Evolutionary conservation across 2,113 vertebrate genomes (phyloP), one percentile per base, ranked within the genome.

Genomic region (Meriones unguiculatus): DNA sequence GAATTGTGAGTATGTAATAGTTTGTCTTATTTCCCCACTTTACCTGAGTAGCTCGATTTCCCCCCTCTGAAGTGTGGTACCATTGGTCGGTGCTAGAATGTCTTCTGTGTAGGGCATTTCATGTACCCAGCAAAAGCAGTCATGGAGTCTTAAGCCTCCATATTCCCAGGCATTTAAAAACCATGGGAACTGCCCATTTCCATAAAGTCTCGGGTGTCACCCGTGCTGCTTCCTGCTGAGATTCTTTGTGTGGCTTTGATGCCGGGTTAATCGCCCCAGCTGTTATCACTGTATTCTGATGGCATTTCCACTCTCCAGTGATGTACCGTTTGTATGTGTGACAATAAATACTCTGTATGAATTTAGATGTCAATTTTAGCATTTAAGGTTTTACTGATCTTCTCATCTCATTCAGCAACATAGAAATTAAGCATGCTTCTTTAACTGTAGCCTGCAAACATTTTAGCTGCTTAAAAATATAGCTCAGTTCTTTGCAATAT

Each of bases 351-450:
- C n/a, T n/a, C 86, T 70, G n/a, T 93, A 35, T 92, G 75, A 92
- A 8, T 73, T 89, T 59, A 92, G n/a, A 15, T 62, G 20, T 92
- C 80, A 62, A 67, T 87, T 95, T 90, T 90, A 94, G 28, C 10
- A 88, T 73, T 90, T 86, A n/a, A 59, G 67, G 46, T 67, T 78
- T 93, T 95, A 62, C 30, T 46, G 54, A 78, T 93, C 88, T 95
- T 87, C 82, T 95, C 11, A 2, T 93, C 93, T n/a, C 52, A 81
- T 54, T 89, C 13, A 76, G 30, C 18, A 76, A 8, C 52, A 65
- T 65, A 90, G 88, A 81, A 93, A 81, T 82, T 64, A 94, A 38
- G 32, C n/a, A 46, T 77, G 24, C 9, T 89, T 95, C 24, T 81
- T 72, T 90, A 92, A 77, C 6, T n/a, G 17, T 89, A 64, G 25